Evolutionary conservation across 2,113 vertebrate genomes (phyloP), one percentile per base, ranked within the genome.

Genomic region (Pteropus alecto): DNA sequence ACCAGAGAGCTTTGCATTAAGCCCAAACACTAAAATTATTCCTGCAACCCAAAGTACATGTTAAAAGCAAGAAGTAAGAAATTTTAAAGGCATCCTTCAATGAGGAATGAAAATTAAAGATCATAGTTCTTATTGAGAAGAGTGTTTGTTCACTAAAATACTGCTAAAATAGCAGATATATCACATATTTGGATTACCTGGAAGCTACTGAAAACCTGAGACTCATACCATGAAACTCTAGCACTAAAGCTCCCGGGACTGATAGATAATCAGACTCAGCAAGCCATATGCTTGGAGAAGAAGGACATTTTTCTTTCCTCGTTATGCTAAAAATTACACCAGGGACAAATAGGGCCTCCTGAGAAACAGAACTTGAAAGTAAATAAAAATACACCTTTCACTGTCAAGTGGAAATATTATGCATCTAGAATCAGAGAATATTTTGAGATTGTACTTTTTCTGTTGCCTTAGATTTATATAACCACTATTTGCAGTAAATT

Each of bases 371-470:
- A 82, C 1, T n/a, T 61, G 24, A 93, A 85, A 43, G 43, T 78
- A 96, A 96, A 96, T 61, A 95, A 87, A 95, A 89, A 67, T 22
- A 43, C 5, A 41, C 2, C n/a, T 94, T 95, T 88, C 26, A 51
- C 46, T 65, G 88, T 97, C 76, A 86, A 91, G 35, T 92, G 35
- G 30, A 97, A 79, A 93, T 90, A 95, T 65, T 95, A 87, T 91
- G 65, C 6, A 97, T 14, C 33, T 82, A 87, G 73, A 96, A 96
- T 18, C 35, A 85, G 33, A 88, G 46, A 87, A 41, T 88, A 81
- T 84, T 94, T 91, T 90, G 68, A 77, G 54, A 90, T 51, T 81
- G 15, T 54, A 79, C 43, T 43, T 90, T 93, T 94, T 61, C 63
- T 65, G 65, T 71, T 96, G 38, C 30, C 28, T 85, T 77, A 22